Percentiles rank a stretch among this genome's conserved stretches.
phyloP scores from a whole-genome alignment of 1,140 invertebrate genomes.

The Caligus rogercresseyi region DNA sequence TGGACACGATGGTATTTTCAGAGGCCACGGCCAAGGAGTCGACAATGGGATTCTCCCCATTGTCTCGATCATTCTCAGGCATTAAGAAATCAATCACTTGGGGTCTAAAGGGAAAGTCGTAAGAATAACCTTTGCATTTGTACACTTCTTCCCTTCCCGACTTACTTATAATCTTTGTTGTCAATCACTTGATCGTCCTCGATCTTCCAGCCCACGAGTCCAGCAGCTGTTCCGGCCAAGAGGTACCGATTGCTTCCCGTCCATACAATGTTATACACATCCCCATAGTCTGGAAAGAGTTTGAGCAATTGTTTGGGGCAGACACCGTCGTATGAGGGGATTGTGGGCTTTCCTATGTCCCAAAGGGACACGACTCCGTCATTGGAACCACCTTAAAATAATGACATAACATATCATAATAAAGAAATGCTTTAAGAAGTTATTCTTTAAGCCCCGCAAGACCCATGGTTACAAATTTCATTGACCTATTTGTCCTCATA shows the following conservation, averaged over 20 bases:
- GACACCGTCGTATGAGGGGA: slow-evolving; percentile 26
- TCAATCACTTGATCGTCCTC: slow-evolving; percentile 22
- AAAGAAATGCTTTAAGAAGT: background rate
- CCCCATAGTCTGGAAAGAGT: slow-evolving; percentile 23
- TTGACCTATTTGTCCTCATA: no score
- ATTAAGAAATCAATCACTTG: slow-evolving; percentile 17
- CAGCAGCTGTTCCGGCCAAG: slow-evolving; percentile 24
- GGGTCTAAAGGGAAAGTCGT: slow-evolving; percentile 11
- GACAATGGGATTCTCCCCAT: slow-evolving; percentile 25
- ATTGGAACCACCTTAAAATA: slow-evolving; percentile 30
- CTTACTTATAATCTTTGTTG: slow-evolving; percentile 16
- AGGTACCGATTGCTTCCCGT: slow-evolving; percentile 22
- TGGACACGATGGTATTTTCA: slow-evolving; percentile 29
- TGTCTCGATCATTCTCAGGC: slow-evolving; percentile 19
- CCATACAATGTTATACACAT: slow-evolving; percentile 24
- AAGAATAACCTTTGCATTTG: background rate
- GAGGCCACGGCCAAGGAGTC: slow-evolving; percentile 28
- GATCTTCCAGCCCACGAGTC: slow-evolving; percentile 24
- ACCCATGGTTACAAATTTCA: no score
- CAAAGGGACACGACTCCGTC: slow-evolving; percentile 31
- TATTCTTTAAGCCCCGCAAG: no score
- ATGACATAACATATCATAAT: slow-evolving; percentile 17
- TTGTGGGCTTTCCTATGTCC: slow-evolving; percentile 31
- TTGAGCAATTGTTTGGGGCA: slow-evolving; percentile 22
- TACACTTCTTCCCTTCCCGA: slow-evolving; percentile 22